These are phyloP conservation scores for Gymnothorax reevesii DNA, from an alignment of 2,797 vertebrate genomes.

Conservation along the genomic window DNA sequence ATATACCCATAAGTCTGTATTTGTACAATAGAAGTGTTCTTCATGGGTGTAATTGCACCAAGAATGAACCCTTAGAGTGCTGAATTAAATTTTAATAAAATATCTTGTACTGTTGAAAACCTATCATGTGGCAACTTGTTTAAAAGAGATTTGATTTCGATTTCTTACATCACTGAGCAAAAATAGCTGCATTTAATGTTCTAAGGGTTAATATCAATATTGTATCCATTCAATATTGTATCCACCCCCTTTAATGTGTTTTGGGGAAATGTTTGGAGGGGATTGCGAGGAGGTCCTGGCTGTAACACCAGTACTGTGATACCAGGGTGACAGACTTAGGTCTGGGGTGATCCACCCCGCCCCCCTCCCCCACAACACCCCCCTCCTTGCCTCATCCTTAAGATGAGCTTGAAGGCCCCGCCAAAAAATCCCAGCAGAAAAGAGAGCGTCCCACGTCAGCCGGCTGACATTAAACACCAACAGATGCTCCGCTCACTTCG, in stretches of 20 bases:
- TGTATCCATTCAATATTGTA: too few species aligned
- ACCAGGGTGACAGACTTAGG: conserved; percentile 34
- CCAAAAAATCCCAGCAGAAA: conserved; percentile 18
- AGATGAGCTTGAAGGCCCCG: not conserved
- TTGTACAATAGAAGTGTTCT: not conserved
- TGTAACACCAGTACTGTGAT: conserved; percentile 42
- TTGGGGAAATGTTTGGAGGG: conserved; percentile 42
- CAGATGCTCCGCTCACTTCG: conserved; percentile 60
- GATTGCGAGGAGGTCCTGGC: conserved; percentile 52
- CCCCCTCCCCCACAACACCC: too few species aligned
- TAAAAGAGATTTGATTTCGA: too few species aligned
- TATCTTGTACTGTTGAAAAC: too few species aligned
- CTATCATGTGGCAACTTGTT: too few species aligned
- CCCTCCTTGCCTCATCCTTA: conserved; percentile 29
- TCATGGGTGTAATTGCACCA: not conserved
- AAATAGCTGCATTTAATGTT: too few species aligned
- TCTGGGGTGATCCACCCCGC: conserved; percentile 34
- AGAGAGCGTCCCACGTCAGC: conserved; percentile 50
- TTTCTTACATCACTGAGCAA: too few species aligned
- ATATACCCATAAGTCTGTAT: too few species aligned
- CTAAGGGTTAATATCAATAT: too few species aligned
- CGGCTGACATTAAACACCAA: conserved; percentile 61
- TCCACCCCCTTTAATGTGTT: too few species aligned
- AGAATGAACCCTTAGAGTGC: not conserved
- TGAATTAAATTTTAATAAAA: too few species aligned